A percentile compares a stretch with the other conserved stretches of the same genome.
Conservation (phyloP, 2,113 vertebrate species). For the Spea bombifrons region DNA sequence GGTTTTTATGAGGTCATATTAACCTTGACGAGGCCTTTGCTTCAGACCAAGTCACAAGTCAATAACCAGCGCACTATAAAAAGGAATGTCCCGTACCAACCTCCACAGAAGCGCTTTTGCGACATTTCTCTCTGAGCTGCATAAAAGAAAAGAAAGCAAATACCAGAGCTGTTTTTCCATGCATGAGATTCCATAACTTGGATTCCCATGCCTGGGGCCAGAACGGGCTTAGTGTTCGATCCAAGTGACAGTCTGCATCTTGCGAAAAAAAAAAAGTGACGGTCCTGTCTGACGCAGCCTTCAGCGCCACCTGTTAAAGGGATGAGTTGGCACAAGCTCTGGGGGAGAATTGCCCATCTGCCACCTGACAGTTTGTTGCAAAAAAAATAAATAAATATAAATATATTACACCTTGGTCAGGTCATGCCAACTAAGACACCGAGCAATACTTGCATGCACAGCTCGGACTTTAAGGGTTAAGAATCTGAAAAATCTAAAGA, state of each 20-base stretch:
- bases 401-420: no score
- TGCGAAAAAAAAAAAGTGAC: conserved; percentile 11
- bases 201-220: conserved; percentile 20
- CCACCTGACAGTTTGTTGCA: no score
- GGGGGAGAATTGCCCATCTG: no score
- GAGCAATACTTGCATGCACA: no score
- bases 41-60: not conserved
- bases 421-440: no score
- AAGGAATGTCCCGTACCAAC: not conserved
- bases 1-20: not conserved
- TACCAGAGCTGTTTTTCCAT: not conserved
- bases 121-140: conserved; percentile 26
- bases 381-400: no score
- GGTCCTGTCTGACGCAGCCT: not conserved
- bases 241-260: not conserved
- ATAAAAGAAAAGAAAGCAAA: conserved; percentile 41
- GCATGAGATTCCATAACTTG: conserved; percentile 11
- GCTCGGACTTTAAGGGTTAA: no score
- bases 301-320: conserved; percentile 4
- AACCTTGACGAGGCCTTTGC: not conserved
- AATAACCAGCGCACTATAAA: not conserved
- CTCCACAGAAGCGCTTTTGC: not conserved
- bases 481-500: no score
- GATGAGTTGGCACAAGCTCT: no score
- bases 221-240: not conserved